Base-by-base conservation (phyloP, 1,140 invertebrate genomes). In the Aphidius ervi region DNA sequence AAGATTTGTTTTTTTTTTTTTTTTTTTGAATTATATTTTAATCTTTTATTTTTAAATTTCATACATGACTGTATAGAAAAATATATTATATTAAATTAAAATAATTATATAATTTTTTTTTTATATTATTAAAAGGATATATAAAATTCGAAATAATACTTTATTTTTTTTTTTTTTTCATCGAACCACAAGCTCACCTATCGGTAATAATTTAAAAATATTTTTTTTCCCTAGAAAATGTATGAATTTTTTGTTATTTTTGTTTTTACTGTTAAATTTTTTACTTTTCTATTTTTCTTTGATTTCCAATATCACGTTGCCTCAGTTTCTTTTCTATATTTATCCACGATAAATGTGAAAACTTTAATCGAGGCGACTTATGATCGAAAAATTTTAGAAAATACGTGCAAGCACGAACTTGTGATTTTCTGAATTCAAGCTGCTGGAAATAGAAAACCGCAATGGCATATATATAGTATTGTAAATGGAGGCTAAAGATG, bases 361-460 rank as follows among this genome's bases (percentile, higher is more conserved):
- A 42, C 43, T 54, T 48, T 61, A 61, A 56, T 61, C 59, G 59
- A 8, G 31, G 31, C 43, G 46, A 61, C 43, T 61, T 61, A 61
- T 39, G 59, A 61, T 50, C 59, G 31, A 61, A 56, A 56, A n/a
- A 42, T 45, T 61, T 61, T 61, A 16, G 47, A 10, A 31, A 10
- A 37, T 56, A 61, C 59, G 59, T 61, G 60, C 46, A 37, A 52
- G 20, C 60, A 62, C 55, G 60, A 46, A 53, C 43, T 9, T 42
- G 54, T 47, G 23, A 62, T 62, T 62, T 46, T 56, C 41, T 49
- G 56, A 41, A 57, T 62, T 55, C 60, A 62, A 62, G 60, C 39
- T 57, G 60, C 42, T 56, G 37, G 49, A 46, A 61, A 56, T 62
- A 47, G 55, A 57, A 56, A 50, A 62, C 48, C 47, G 7, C 55